phyloP scores from a whole-genome alignment of 1,140 invertebrate species.

The Aphelinus certus region DNA sequence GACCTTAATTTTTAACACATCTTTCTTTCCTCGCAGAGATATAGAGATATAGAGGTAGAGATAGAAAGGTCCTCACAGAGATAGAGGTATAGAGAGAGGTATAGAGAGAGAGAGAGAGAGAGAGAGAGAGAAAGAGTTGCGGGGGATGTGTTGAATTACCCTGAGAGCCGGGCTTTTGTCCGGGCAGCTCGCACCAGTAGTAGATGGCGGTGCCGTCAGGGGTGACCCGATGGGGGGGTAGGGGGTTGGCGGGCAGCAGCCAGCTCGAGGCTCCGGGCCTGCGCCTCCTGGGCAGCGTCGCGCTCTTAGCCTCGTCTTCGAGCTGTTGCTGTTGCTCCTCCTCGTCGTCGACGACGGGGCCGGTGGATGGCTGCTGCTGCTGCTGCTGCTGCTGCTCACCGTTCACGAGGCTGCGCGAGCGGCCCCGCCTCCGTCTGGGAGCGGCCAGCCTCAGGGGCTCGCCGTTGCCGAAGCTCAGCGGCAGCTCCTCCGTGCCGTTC shows the following conservation, averaged over 20 bases:
- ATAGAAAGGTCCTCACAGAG: no score
- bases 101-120: conserved; percentile 9
- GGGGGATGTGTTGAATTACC: conserved; percentile 56
- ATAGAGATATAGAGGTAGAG: no score
- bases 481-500: conserved; percentile 76
- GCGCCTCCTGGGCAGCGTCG: conserved; percentile 60
- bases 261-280: conserved; percentile 57
- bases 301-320: conserved; percentile 47
- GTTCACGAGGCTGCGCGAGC: conserved; percentile 26
- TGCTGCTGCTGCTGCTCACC: background rate
- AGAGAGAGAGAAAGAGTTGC: conserved; percentile 1
- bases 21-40: no score
- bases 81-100: background rate
- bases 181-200: conserved; percentile 80
- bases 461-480: conserved; percentile 45
- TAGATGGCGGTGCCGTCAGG: conserved; percentile 83
- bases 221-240: conserved; percentile 78
- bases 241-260: conserved; percentile 57
- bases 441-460: background rate
- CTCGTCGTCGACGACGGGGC: conserved; percentile 37
- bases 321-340: conserved; percentile 7
- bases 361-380: background rate
- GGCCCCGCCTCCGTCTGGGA: background rate
- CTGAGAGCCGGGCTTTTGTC: conserved; percentile 64
- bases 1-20: no score